Evolutionary conservation across 2,797 vertebrate species (phyloP), one percentile per base, ranked within the genome.

Genomic region (Centroberyx gerrardi): DNA sequence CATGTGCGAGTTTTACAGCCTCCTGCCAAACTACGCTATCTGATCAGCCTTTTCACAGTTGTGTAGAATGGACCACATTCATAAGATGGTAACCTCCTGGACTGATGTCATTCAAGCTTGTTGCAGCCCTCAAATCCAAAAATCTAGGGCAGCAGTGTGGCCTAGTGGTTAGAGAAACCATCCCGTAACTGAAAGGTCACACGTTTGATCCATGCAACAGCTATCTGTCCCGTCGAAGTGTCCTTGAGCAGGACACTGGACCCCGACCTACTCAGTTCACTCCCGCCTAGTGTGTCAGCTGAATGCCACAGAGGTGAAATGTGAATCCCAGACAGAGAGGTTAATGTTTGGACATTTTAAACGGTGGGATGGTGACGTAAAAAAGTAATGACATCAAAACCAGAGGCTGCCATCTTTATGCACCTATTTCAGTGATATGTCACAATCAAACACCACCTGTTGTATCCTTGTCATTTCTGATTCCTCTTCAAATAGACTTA

Each of bases 401-500:
- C 28, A 8, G 51, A 53, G 22, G 51, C 4, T 28, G 22, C 51
- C 10, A 28, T 10, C n/a, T 53, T 15, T 22, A 27, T 22, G 51
- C 18, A 53, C 12, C 10, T 44, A 12, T 13, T 44, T 13, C 40
- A 44, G 13, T 13, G 10, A 44, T 12, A 44, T 53, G 22, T 13
- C 52, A 28, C 52, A 28, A 18, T 22, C 18, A 22, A 49, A n/a
- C 48, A 49, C 7, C 38, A 40, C 38, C 38, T 14, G 10, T 9
- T 40, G 6, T 40, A 8, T 40, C 31, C 40, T 27, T 62, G 2
- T 0, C 18, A 29, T 8, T 12, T 44, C 5, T 44, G n/a, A 33
- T 29, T 46, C 46, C 18, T 44, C 18, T 15, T 59, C 4, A 61
- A 17, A 18, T 12, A n/a, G 18, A 97, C 98, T 96, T 90, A 99